Conservation (phyloP, 1,140 invertebrate species). For the Chrysopa pallens region DNA sequence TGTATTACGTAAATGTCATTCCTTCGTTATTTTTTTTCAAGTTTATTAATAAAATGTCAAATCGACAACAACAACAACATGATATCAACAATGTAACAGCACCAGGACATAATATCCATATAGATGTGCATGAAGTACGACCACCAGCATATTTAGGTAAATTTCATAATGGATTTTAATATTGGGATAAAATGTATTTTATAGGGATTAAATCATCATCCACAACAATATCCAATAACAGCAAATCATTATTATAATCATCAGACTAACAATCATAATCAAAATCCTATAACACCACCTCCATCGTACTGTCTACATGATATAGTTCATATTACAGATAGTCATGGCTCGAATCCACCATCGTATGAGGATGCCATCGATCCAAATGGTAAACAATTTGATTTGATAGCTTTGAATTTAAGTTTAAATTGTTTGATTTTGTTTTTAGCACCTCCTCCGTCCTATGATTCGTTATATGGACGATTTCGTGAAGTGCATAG, state of each 20-base stretch:
- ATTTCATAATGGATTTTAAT: neutral
- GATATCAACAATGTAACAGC: no score
- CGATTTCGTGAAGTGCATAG: constrained; percentile 39
- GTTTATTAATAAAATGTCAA: no score
- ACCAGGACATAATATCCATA: no score
- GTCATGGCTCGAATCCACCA: constrained; percentile 21
- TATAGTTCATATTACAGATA: neutral
- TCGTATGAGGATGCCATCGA: constrained; percentile 36
- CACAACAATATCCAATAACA: neutral
- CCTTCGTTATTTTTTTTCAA: no score
- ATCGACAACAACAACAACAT: no score
- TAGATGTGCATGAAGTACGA: no score
- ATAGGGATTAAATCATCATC: neutral
- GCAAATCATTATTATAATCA: neutral
- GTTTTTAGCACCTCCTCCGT: constrained; percentile 40
- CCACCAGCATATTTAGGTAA: neutral
- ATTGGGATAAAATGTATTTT: no score
- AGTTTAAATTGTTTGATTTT: constrained; percentile 4
- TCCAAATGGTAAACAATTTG: constrained; percentile 28
- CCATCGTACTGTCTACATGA: neutral
- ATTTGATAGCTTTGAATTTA: neutral
- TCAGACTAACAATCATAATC: neutral
- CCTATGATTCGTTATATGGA: constrained; percentile 48
- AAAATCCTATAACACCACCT: neutral
- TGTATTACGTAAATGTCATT: no score